Conservation (phyloP, 2,888 invertebrate species). For the Agrotis exclamationis region DNA sequence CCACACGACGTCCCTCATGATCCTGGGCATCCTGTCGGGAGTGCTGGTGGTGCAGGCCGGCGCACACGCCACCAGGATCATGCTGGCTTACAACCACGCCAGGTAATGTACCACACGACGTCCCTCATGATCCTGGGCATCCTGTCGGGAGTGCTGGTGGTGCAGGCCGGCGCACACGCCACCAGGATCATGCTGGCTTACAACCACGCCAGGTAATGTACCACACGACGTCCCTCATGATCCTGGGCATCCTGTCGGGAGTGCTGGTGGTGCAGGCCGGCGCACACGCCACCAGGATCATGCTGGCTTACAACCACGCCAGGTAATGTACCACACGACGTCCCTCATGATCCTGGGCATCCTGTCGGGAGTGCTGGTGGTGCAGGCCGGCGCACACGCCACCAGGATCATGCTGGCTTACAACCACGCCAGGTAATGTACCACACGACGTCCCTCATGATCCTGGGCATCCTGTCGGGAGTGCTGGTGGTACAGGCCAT, state of each 20-base stretch:
- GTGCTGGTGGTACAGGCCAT: slow-evolving; percentile 93
- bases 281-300: slow-evolving; percentile 94
- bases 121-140: slow-evolving; percentile 94
- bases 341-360: slow-evolving; percentile 94
- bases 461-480: slow-evolving; percentile 93
- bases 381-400: slow-evolving; percentile 94
- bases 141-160: slow-evolving; percentile 92
- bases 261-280: slow-evolving; percentile 93
- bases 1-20: slow-evolving; percentile 92
- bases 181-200: slow-evolving; percentile 94
- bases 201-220: slow-evolving; percentile 92
- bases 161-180: slow-evolving; percentile 94
- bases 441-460: slow-evolving; percentile 92
- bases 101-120: slow-evolving; percentile 91
- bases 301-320: slow-evolving; percentile 93
- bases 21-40: slow-evolving; percentile 93
- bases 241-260: slow-evolving; percentile 93
- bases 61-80: slow-evolving; percentile 94
- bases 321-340: slow-evolving; percentile 91
- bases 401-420: slow-evolving; percentile 94
- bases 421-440: slow-evolving; percentile 92
- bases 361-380: slow-evolving; percentile 92
- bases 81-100: slow-evolving; percentile 93
- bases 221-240: slow-evolving; percentile 92
- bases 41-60: slow-evolving; percentile 93